These are phyloP conservation scores for Solenopsis fugax DNA, from an alignment of 1,140 invertebrate genomes.

Conservation along the genomic window DNA sequence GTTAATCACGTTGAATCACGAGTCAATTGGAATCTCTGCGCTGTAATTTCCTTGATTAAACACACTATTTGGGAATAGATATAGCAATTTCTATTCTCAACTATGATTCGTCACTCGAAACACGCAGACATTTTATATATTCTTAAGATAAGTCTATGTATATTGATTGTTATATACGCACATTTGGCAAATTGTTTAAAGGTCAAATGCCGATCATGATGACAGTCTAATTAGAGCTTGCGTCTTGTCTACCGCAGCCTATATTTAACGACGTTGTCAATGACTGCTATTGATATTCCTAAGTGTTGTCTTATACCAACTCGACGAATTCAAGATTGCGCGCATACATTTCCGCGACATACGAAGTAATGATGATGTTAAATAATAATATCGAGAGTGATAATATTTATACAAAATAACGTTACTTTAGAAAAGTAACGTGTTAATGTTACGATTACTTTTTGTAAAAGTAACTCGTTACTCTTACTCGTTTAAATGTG, in stretches of 20 bases:
- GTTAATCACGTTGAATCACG: slow-evolving; percentile 25
- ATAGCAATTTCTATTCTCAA: slow-evolving; percentile 25
- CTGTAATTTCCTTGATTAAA: slow-evolving; percentile 33
- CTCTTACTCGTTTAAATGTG: too few species aligned
- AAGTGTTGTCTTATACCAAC: neutral
- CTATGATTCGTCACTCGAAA: slow-evolving; percentile 27
- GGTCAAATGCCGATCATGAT: slow-evolving; percentile 64
- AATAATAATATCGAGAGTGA: neutral
- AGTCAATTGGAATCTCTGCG: neutral
- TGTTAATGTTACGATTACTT: too few species aligned
- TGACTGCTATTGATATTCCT: slow-evolving; percentile 50
- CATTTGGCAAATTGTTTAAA: slow-evolving; percentile 68
- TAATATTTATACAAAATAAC: neutral
- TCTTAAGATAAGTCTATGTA: slow-evolving; percentile 24
- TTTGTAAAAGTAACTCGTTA: too few species aligned
- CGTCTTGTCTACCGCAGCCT: slow-evolving; percentile 47
- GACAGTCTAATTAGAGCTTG: slow-evolving; percentile 47
- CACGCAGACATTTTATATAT: slow-evolving; percentile 45
- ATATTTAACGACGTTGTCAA: slow-evolving; percentile 63
- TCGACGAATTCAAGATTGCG: slow-evolving; percentile 9
- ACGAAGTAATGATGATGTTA: neutral
- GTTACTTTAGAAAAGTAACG: too few species aligned
- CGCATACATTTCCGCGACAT: neutral
- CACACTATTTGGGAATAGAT: neutral
- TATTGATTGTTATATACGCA: slow-evolving; percentile 30